phyloP scores from a whole-genome alignment of 2,888 invertebrate genomes.

The Drosophila infuscata region DNA sequence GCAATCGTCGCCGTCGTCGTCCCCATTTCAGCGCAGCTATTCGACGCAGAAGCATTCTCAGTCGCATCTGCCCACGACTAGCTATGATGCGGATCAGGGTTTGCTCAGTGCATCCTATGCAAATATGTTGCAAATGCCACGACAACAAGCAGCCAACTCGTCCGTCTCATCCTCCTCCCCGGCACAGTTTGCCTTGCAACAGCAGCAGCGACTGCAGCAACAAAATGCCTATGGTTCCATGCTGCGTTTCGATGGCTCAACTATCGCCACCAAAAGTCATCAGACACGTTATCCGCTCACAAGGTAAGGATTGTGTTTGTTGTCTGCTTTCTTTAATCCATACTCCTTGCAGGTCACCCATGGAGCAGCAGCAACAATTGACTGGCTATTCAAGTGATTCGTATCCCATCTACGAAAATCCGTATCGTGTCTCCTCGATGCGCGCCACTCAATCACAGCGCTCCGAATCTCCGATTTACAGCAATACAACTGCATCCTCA shows the following conservation, averaged over 20 bases:
- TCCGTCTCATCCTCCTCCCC: constrained; percentile 51
- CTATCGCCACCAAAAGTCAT: constrained; percentile 63
- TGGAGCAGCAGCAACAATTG: constrained; percentile 63
- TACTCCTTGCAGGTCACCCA: constrained; percentile 41
- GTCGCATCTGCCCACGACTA: constrained; percentile 60
- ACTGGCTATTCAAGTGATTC: constrained; percentile 83
- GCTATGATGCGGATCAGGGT: constrained; percentile 77
- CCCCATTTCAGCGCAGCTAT: constrained; percentile 84
- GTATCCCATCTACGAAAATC: constrained; percentile 87
- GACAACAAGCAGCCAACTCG: constrained; percentile 30
- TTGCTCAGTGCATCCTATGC: constrained; percentile 70
- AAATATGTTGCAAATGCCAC: constrained; percentile 75
- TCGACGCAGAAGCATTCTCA: constrained; percentile 81
- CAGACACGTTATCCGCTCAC: constrained; percentile 60
- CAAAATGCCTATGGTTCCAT: constrained; percentile 65
- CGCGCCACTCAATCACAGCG: constrained; percentile 77
- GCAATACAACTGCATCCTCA: constrained; percentile 85
- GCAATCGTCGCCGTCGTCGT: constrained; percentile 83
- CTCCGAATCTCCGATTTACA: constrained; percentile 87
- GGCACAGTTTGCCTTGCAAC: constrained; percentile 71
- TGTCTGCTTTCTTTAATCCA: background rate
- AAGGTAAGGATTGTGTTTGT: constrained; percentile 37
- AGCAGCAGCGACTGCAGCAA: constrained; percentile 56
- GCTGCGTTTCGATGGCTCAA: constrained; percentile 61
- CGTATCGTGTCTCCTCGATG: constrained; percentile 81